A percentile compares a stretch with the other conserved stretches of the same genome.
Evolutionary conservation across 2,888 invertebrate species (phyloP).

Genomic region (Caenorhabditis angaria): DNA sequence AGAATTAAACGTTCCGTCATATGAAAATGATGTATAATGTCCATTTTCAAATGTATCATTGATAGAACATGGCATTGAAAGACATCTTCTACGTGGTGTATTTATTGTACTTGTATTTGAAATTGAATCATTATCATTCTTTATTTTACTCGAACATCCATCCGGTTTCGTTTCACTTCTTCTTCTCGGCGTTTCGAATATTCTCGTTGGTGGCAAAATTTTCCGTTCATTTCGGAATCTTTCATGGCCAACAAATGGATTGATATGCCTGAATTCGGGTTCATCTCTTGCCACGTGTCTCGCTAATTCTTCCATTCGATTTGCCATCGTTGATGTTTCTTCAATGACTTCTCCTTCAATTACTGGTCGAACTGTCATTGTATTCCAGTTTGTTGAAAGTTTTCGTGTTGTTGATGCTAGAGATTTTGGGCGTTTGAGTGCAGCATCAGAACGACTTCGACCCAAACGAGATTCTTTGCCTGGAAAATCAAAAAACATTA

Average conservation of each 20-base stretch:
- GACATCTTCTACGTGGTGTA: slow-evolving; percentile 29
- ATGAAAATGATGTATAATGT: slow-evolving; percentile 5
- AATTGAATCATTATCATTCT: background rate
- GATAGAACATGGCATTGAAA: slow-evolving; percentile 39
- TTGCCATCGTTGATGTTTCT: background rate
- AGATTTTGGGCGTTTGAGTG: slow-evolving; percentile 34
- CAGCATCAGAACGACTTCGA: slow-evolving; percentile 61
- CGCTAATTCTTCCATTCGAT: slow-evolving; percentile 34
- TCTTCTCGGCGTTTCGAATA: slow-evolving; percentile 17
- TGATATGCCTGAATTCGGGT: slow-evolving; percentile 19
- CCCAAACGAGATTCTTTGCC: slow-evolving; percentile 48
- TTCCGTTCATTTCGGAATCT: slow-evolving; percentile 41
- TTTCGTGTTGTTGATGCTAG: slow-evolving; percentile 15
- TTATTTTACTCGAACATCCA: slow-evolving; percentile 6
- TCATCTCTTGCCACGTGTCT: slow-evolving; percentile 30
- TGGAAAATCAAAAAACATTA: background rate
- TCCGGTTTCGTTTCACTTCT: slow-evolving; percentile 36
- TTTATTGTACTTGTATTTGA: background rate
- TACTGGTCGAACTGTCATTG: slow-evolving; percentile 13
- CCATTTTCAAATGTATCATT: slow-evolving; percentile 7
- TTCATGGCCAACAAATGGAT: slow-evolving; percentile 40
- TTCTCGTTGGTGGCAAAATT: slow-evolving; percentile 33
- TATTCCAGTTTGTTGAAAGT: slow-evolving; percentile 23
- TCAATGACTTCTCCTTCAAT: slow-evolving; percentile 24
- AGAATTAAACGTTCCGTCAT: background rate